Evolutionary conservation across 2,888 invertebrate genomes (phyloP).

Genomic region (Meteorus cinctellus): DNA sequence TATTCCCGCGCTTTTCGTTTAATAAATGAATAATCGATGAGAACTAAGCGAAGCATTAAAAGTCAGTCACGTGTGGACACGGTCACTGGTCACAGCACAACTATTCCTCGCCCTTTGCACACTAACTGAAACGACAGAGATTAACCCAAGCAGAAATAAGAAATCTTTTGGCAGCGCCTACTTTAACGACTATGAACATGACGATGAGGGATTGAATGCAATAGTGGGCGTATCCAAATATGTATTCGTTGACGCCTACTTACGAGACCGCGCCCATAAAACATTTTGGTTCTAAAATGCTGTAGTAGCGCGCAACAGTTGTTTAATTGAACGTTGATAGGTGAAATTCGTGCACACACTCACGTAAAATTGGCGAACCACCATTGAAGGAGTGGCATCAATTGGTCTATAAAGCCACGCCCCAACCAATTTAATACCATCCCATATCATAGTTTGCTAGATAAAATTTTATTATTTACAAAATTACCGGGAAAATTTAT

Average conservation of each 20-base stretch:
- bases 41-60: conserved; percentile 5
- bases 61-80: conserved; percentile 57
- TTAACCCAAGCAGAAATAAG: conserved; percentile 73
- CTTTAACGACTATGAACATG: neutral
- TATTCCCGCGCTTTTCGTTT: conserved; percentile 15
- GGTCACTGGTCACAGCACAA: conserved; percentile 65
- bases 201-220: neutral
- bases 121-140: conserved; percentile 72
- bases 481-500: conserved; percentile 3
- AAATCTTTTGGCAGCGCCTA: conserved; percentile 60
- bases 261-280: neutral
- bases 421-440: neutral
- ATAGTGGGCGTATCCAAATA: neutral
- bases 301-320: neutral
- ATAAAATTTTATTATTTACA: neutral
- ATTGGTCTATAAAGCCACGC: neutral
- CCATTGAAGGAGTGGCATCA: neutral
- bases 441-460: neutral
- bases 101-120: conserved; percentile 66
- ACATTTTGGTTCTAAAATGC: neutral
- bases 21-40: conserved; percentile 17
- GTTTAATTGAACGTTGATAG: conserved; percentile 6
- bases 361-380: neutral
- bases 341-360: neutral
- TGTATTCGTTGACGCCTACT: neutral